These are phyloP conservation scores for Eupeodes luniger DNA, from an alignment of 2,888 invertebrate species.

Conservation along the genomic window DNA sequence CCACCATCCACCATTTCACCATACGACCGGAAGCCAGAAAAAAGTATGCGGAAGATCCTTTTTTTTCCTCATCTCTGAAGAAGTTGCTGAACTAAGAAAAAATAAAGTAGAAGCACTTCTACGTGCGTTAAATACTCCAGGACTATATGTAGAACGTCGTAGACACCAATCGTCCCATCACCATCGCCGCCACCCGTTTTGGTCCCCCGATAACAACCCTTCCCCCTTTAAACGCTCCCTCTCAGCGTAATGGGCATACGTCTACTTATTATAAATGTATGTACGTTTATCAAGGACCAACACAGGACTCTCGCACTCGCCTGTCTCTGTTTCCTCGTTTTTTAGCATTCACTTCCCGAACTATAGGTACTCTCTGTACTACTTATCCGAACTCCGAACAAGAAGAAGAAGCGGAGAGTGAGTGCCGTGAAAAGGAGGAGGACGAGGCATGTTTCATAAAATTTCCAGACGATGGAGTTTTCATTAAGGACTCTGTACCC, in stretches of 20 bases:
- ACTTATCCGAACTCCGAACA: slow-evolving; percentile 16
- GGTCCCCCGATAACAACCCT: slow-evolving; percentile 25
- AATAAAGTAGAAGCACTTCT: slow-evolving; percentile 63
- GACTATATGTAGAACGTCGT: slow-evolving; percentile 64
- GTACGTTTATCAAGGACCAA: slow-evolving; percentile 74
- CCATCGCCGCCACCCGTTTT: background rate
- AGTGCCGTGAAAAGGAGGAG: background rate
- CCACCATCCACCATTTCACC: slow-evolving; percentile 37
- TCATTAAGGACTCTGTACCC: slow-evolving; percentile 66
- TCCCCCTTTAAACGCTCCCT: slow-evolving; percentile 46
- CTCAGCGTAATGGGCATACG: slow-evolving; percentile 70
- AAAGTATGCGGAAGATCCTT: slow-evolving; percentile 68
- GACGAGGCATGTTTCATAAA: slow-evolving; percentile 75
- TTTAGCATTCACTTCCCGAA: slow-evolving; percentile 36
- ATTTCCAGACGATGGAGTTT: slow-evolving; percentile 77
- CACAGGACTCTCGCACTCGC: slow-evolving; percentile 68
- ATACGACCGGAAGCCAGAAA: slow-evolving; percentile 57
- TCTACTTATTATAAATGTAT: slow-evolving; percentile 76
- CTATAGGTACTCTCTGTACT: slow-evolving; percentile 22
- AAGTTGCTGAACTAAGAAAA: slow-evolving; percentile 8
- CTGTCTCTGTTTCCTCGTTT: slow-evolving; percentile 44
- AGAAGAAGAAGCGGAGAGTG: background rate
- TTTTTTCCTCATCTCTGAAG: slow-evolving; percentile 50
- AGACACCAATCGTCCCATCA: slow-evolving; percentile 62
- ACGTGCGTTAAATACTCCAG: slow-evolving; percentile 74